Percentiles rank a stretch among this genome's conserved stretches.
phyloP scores from a whole-genome alignment of 2,888 invertebrate species.

The Heterodera filipjevi region DNA sequence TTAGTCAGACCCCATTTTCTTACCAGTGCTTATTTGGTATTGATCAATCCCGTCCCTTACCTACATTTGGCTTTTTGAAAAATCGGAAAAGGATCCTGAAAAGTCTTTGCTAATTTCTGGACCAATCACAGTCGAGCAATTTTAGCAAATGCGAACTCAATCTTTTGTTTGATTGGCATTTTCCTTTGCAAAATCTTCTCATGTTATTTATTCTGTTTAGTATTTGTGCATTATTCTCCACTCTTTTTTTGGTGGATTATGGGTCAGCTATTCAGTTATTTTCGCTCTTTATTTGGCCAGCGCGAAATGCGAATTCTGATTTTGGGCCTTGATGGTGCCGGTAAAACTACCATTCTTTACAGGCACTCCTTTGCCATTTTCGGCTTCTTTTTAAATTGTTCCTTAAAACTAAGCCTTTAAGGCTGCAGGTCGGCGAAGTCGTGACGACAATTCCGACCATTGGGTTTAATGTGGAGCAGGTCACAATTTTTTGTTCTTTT shows the following conservation, averaged over 20 bases:
- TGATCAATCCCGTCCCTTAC: too few species aligned
- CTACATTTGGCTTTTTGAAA: too few species aligned
- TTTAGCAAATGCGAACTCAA: constrained; percentile 71
- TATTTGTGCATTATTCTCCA: constrained; percentile 70
- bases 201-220: constrained; percentile 67
- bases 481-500: too few species aligned
- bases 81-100: too few species aligned
- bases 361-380: constrained; percentile 69
- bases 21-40: too few species aligned
- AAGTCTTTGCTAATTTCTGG: too few species aligned
- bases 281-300: constrained; percentile 78
- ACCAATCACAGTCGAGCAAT: too few species aligned
- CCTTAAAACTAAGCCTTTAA: background rate
- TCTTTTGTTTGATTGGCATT: constrained; percentile 74
- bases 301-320: constrained; percentile 71
- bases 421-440: constrained; percentile 54
- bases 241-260: constrained; percentile 65
- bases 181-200: constrained; percentile 39
- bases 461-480: constrained; percentile 97
- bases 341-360: constrained; percentile 95
- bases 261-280: constrained; percentile 93
- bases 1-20: too few species aligned
- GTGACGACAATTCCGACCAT: constrained; percentile 78
- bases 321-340: constrained; percentile 70
- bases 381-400: background rate